Conservation (phyloP, 2,113 vertebrate genomes). For the Onychorhynchus coronatus region DNA sequence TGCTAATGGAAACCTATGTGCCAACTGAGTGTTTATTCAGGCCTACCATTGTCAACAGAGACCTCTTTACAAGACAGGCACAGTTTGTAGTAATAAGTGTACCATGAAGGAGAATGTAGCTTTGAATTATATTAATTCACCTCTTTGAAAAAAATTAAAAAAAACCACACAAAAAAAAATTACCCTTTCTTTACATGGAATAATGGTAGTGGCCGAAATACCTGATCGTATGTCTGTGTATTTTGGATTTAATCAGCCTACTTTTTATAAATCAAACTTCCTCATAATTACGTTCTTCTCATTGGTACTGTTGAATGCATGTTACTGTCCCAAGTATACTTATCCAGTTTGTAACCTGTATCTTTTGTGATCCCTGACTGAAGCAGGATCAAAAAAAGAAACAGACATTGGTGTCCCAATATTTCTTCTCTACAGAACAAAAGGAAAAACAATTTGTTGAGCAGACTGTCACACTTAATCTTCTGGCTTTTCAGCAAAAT, state of each 20-base stretch:
- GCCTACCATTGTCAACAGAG: slow-evolving; percentile 4
- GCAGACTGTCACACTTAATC: not conserved
- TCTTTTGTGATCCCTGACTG: not conserved
- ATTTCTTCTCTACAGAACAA: not conserved
- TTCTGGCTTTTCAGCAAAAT: not conserved
- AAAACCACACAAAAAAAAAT: not conserved
- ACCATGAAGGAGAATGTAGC: not conserved
- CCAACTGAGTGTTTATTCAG: slow-evolving; percentile 37
- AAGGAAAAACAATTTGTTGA: not conserved
- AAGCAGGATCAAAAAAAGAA: not conserved
- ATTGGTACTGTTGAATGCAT: not conserved
- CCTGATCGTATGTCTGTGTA: not conserved
- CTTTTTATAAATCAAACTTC: not conserved
- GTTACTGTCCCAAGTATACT: not conserved
- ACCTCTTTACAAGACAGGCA: not conserved
- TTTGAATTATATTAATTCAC: not conserved
- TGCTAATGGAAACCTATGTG: slow-evolving; percentile 46
- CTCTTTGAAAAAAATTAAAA: not conserved
- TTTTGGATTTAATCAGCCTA: not conserved
- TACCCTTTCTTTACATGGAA: not conserved
- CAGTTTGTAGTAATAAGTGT: slow-evolving; percentile 44
- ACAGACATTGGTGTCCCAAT: not conserved
- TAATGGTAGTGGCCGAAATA: not conserved
- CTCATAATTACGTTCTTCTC: not conserved
- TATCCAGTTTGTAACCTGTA: not conserved